phyloP scores from a whole-genome alignment of 1,140 invertebrate genomes.

The Coenobita brevimanus region DNA sequence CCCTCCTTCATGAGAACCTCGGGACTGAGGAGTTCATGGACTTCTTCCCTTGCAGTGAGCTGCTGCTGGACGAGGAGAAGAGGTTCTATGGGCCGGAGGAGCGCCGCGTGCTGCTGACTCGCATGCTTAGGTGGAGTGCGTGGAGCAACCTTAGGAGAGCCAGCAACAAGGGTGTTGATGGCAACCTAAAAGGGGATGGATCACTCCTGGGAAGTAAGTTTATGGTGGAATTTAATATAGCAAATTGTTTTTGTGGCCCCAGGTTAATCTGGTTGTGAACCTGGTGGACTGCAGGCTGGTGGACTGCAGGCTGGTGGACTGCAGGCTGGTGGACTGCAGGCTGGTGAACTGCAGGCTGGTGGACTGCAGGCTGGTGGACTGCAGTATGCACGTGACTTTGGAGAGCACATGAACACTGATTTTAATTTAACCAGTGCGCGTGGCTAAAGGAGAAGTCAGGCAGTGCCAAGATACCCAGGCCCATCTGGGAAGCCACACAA shows the following conservation, averaged over 20 bases:
- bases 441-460: no score
- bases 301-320: no score
- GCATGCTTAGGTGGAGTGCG: slow-evolving; percentile 71
- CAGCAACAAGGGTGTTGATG: slow-evolving; percentile 71
- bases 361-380: no score
- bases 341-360: no score
- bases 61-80: slow-evolving; percentile 62
- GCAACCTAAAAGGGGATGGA: slow-evolving; percentile 73
- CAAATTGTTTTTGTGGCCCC: not conserved
- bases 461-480: no score
- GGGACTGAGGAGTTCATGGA: slow-evolving; percentile 51
- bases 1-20: slow-evolving; percentile 64
- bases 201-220: slow-evolving; percentile 71
- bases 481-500: no score
- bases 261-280: not conserved
- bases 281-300: no score
- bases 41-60: slow-evolving; percentile 53
- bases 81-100: slow-evolving; percentile 72
- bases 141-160: slow-evolving; percentile 70
- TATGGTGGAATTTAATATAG: not conserved
- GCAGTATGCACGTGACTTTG: no score
- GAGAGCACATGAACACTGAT: no score
- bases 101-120: slow-evolving; percentile 71
- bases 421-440: no score
- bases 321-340: no score